phyloP scores from a whole-genome alignment of 2,113 vertebrate genomes.

The Balaeniceps rex region DNA sequence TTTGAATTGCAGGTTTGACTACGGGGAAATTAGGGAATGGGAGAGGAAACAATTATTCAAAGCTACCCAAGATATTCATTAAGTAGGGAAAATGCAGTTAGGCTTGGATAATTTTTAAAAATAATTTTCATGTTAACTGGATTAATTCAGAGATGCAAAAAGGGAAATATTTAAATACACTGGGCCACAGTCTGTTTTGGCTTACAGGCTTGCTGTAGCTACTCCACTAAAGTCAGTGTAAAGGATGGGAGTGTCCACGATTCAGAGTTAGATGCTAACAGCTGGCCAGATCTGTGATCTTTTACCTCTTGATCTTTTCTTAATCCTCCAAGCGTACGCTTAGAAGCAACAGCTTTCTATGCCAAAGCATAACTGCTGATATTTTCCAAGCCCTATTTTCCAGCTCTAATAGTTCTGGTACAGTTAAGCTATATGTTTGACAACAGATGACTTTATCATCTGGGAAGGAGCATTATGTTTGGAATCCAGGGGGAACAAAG shows the following conservation, averaged over 20 bases:
- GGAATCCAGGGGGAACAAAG: neutral
- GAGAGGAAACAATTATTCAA: neutral
- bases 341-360: neutral
- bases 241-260: neutral
- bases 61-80: neutral
- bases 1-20: neutral
- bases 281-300: slow-evolving; percentile 35
- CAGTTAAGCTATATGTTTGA: slow-evolving; percentile 21
- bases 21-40: neutral
- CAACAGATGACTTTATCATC: neutral
- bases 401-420: neutral
- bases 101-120: neutral
- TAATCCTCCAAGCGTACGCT: neutral
- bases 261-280: neutral
- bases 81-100: neutral
- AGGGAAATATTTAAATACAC: neutral
- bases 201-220: neutral
- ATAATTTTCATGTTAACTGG: neutral
- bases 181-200: neutral
- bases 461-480: neutral
- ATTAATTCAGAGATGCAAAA: neutral
- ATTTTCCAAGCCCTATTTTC: slow-evolving; percentile 5
- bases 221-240: neutral
- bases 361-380: slow-evolving; percentile 5
- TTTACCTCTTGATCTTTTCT: slow-evolving; percentile 46